Base-by-base conservation (phyloP, 2,888 invertebrate genomes). In the Julus scandinavius region DNA sequence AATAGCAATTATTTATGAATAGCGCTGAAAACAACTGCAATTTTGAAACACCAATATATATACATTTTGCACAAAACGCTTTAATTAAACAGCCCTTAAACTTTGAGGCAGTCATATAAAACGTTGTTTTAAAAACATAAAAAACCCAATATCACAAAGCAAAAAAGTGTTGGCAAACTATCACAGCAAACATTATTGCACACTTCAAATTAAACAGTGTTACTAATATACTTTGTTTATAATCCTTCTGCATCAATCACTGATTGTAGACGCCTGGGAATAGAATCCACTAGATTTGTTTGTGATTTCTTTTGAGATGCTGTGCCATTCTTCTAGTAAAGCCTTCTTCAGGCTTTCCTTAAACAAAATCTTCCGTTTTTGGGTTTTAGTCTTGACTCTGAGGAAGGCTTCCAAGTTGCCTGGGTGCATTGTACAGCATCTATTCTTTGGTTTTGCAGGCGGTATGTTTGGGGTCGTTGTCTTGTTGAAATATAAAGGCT, bases 401-500 rank as follows among this genome's bases (percentile, higher is more conserved):
- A 13, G 83, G 29, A 41, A 45, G 87, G 72, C 63, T 87, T 54
- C 17, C 29, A 40, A 87, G 50, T n/a, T 41, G n/a, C 38, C 45
- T 17, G 29, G 80, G 15, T 63, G 54, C 58, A 54, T 58, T 3
- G 20, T 87, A 40, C 40, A 45, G 15, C n/a, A 88, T n/a, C 38
- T 15, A 88, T 72, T 87, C 41, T 80, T 87, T 88, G 50, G 86
- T 87, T 38, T 40, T 17, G 17, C 29, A 13, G 38, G 88, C 72
- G 38, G 88, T 88, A 87, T 88, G 86, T 38, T 88, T 88, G 15
- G n/a, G n/a, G n/a, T n/a, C n/a, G n/a, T n/a, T n/a, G n/a, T n/a
- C n/a, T n/a, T n/a, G n/a, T n/a, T n/a, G n/a, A n/a, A n/a, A n/a
- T n/a, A n/a, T n/a, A n/a, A n/a, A n/a, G n/a, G n/a, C n/a, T n/a